These are phyloP conservation scores for Taenaris catops DNA, from an alignment of 2,888 invertebrate genomes.

Conservation along the genomic window DNA sequence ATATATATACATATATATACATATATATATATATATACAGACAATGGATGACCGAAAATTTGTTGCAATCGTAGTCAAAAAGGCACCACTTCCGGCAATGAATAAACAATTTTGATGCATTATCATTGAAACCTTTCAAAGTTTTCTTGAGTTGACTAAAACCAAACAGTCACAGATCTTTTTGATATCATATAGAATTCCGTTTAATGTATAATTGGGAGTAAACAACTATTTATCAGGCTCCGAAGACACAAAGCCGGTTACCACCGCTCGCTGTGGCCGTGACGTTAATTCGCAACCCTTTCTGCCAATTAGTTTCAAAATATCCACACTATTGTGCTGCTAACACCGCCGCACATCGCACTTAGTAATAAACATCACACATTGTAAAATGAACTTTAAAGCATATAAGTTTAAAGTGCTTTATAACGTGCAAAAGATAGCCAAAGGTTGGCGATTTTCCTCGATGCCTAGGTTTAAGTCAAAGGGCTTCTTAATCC, in stretches of 20 bases:
- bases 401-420: conserved; percentile 30
- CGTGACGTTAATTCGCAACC: conserved; percentile 78
- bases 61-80: no score
- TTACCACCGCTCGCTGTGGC: conserved; percentile 50
- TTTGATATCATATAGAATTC: no score
- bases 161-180: no score
- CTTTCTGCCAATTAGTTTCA: conserved; percentile 79
- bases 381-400: conserved; percentile 33
- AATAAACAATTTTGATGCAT: no score
- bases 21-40: no score
- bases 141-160: no score
- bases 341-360: conserved; percentile 58
- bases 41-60: no score
- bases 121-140: no score
- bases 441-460: conserved; percentile 46
- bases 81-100: no score
- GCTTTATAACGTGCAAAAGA: conserved; percentile 21
- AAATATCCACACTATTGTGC: conserved; percentile 77
- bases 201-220: no score
- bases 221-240: conserved; percentile 43
- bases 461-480: conserved; percentile 63
- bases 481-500: conserved; percentile 81
- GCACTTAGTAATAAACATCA: conserved; percentile 47
- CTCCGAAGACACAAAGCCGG: conserved; percentile 51
- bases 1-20: no score